Evolutionary conservation across 2,113 vertebrate species (phyloP).

Genomic region (Oreochromis niloticus): DNA sequence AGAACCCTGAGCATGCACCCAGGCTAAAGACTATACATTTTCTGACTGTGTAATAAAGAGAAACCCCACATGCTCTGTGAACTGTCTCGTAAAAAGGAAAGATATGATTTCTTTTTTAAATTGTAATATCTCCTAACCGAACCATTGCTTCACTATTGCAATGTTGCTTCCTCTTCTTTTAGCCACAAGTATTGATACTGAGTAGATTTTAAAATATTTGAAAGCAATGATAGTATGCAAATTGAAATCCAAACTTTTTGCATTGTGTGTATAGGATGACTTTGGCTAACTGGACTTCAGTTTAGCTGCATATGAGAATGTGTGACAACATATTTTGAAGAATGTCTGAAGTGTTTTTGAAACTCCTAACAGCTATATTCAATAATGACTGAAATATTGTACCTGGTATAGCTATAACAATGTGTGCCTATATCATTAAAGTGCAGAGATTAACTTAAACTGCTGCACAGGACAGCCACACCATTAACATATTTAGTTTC

Average conservation of each 20-base stretch:
- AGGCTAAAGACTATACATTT: slow-evolving; percentile 26
- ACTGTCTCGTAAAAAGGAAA: background rate
- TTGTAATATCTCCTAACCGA: background rate
- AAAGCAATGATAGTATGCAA: background rate
- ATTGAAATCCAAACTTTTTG: background rate
- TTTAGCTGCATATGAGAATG: background rate
- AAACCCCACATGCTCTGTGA: background rate
- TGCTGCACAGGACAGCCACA: background rate
- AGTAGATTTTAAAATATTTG: background rate
- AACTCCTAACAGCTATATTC: background rate
- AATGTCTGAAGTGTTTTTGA: background rate
- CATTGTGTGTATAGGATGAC: background rate
- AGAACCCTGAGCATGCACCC: background rate
- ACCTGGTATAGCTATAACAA: background rate
- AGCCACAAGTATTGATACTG: background rate
- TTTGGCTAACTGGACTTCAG: background rate
- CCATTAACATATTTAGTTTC: background rate
- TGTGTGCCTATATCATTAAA: background rate
- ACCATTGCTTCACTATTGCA: background rate
- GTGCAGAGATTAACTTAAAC: background rate
- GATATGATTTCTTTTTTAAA: background rate
- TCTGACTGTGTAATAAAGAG: background rate
- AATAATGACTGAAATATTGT: background rate
- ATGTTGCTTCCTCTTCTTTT: background rate
- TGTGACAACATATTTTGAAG: background rate